These are phyloP conservation scores for Tretioscincus oriximinensis DNA, from an alignment of 2,113 vertebrate species.

Conservation along the genomic window DNA sequence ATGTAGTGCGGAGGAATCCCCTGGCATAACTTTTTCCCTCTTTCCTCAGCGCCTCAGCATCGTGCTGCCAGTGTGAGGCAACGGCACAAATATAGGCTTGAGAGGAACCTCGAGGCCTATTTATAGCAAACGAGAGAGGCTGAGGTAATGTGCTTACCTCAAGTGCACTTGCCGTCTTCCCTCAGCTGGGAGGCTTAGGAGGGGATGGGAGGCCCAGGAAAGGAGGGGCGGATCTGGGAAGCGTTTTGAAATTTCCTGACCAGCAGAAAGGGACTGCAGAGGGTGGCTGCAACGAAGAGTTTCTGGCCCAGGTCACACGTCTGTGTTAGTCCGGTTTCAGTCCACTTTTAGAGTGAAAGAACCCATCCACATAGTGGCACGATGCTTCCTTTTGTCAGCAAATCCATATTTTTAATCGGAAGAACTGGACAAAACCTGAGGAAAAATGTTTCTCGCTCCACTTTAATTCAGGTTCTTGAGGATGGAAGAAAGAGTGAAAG, in stretches of 20 bases:
- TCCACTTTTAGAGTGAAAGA: no score
- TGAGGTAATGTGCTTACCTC: constrained; percentile 62
- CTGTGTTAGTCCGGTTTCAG: no score
- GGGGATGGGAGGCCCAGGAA: constrained; percentile 53
- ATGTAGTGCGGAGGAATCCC: neutral
- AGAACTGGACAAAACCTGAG: no score
- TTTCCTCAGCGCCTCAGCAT: neutral
- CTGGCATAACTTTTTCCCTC: no score
- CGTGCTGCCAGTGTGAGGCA: constrained; percentile 45
- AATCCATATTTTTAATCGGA: no score
- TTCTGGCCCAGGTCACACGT: no score
- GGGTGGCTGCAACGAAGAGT: no score
- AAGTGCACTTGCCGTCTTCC: constrained; percentile 57
- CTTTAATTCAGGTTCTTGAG: no score
- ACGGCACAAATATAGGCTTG: constrained; percentile 49
- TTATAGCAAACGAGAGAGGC: constrained; percentile 59
- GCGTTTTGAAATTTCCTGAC: constrained; percentile 27
- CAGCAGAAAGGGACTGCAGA: neutral
- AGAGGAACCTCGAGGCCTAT: constrained; percentile 55
- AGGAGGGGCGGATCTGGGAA: constrained; percentile 27
- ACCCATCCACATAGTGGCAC: no score
- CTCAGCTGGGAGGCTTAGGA: constrained; percentile 47
- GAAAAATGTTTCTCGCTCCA: no score
- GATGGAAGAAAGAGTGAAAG: no score
- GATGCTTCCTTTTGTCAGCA: no score